Evolutionary conservation across 2,113 vertebrate genomes (phyloP), one percentile per base, ranked within the genome.

Genomic region (Trematocara stigmaticum): DNA sequence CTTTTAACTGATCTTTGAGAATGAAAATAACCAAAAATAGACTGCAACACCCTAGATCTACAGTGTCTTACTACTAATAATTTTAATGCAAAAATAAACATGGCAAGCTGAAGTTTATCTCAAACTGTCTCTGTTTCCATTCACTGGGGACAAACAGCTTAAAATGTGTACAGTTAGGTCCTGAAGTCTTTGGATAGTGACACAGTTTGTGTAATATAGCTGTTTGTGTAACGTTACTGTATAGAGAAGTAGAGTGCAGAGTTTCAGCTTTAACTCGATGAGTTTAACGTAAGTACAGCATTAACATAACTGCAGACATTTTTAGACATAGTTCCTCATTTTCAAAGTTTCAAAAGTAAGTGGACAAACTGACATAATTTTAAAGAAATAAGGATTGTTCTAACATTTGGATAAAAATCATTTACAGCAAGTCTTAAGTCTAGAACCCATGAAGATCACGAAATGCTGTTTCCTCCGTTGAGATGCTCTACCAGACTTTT

Each of bases 401-500:
- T 47, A 47, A 47, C 23, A 16, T 10, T 45, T 71, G 66, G 38
- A 71, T 26, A 26, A 15, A 6, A 71, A 45, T 26, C 7, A 15
- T 26, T 71, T 3, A 45, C 20, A 4, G 20, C 20, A 42, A 2
- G 20, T 71, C 12, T 71, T 16, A 26, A 45, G 66, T 45, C 40
- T 71, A 45, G 20, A 71, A 16, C 20, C 8, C 20, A 23, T 26
- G 64, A 20, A 13, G 6, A 20, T 69, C 61, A 42, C 0, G 1
- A 9, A 69, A 69, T 40, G 10, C 1, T 71, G 40, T 6, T 71
- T 26, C 1, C 0, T 26, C 66, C 1, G 0, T 16, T 45, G 20
- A 45, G 66, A 10, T 26, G 66, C 66, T 45, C 38, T 26, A 26
- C 20, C 12, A 45, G 66, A 45, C 38, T 15, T 71, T 71, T 71